phyloP scores from a whole-genome alignment of 2,113 vertebrate genomes.

The Montifringilla adamsi region DNA sequence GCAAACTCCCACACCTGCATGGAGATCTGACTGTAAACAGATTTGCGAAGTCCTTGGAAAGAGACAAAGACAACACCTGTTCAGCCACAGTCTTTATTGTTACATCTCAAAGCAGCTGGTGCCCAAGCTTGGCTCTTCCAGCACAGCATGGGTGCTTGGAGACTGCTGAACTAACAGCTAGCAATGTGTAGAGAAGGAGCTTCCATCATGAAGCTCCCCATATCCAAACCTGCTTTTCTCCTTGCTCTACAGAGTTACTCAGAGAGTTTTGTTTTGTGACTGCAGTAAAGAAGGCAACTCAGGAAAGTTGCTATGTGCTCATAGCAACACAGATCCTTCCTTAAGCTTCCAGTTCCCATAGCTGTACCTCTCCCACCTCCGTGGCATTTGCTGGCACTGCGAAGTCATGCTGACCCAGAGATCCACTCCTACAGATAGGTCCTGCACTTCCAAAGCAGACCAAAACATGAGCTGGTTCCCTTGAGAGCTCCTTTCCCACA shows the following conservation, averaged over 20 bases:
- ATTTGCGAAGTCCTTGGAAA: background rate
- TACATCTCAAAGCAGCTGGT: background rate
- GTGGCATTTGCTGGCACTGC: background rate
- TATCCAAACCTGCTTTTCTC: background rate
- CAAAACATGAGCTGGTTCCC: slow-evolving; percentile 16
- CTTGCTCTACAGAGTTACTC: background rate
- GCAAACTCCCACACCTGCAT: background rate
- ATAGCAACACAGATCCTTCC: background rate
- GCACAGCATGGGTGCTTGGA: background rate
- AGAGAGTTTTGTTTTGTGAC: background rate
- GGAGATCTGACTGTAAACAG: background rate
- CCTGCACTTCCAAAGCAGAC: background rate
- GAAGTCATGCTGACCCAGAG: slow-evolving; percentile 32
- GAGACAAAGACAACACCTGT: background rate
- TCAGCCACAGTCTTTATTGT: background rate
- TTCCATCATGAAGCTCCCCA: background rate
- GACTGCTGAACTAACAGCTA: background rate
- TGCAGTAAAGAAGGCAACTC: background rate
- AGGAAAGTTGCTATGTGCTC: background rate
- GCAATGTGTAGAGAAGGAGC: background rate
- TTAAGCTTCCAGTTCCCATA: background rate
- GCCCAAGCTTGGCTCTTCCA: background rate
- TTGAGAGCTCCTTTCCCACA: slow-evolving; percentile 44
- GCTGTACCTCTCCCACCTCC: background rate
- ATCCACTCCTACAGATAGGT: background rate